Percentiles rank a stretch among this genome's conserved stretches.
Evolutionary conservation across 2,797 vertebrate genomes (phyloP).

Genomic region (Acrocephalus scirpaceus): DNA sequence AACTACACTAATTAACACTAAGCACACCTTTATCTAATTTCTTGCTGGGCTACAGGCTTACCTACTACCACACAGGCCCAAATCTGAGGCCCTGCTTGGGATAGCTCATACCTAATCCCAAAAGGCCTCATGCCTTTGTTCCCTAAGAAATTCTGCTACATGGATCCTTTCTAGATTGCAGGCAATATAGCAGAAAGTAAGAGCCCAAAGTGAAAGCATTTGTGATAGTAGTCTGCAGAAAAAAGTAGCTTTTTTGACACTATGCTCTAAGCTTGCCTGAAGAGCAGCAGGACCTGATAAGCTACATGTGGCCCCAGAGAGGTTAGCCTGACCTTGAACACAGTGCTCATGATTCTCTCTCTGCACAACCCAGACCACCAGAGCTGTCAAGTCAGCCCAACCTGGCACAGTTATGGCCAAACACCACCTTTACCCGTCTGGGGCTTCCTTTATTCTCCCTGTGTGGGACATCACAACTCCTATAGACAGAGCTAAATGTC

Average conservation of each 20-base stretch:
- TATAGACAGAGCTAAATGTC: neutral
- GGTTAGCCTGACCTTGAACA: neutral
- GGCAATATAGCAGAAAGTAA: neutral
- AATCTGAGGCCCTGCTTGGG: too few species aligned
- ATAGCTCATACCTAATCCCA: too few species aligned
- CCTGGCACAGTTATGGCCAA: neutral
- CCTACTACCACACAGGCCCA: too few species aligned
- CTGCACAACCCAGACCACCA: neutral
- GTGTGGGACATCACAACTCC: neutral
- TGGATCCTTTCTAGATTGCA: neutral
- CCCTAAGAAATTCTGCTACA: too few species aligned
- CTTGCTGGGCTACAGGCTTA: too few species aligned
- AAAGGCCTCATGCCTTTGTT: too few species aligned
- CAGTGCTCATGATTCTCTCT: fast-evolving
- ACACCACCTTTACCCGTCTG: fast-evolving
- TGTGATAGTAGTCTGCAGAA: neutral
- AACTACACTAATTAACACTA: too few species aligned
- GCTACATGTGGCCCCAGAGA: neutral
- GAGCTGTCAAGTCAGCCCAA: neutral
- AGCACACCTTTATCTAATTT: too few species aligned
- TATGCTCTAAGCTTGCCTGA: neutral
- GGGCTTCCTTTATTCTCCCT: neutral
- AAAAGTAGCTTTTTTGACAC: neutral
- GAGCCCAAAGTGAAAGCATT: neutral
- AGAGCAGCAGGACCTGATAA: neutral